Conservation (phyloP, 2,888 invertebrate genomes). For the Xanthia togata region DNA sequence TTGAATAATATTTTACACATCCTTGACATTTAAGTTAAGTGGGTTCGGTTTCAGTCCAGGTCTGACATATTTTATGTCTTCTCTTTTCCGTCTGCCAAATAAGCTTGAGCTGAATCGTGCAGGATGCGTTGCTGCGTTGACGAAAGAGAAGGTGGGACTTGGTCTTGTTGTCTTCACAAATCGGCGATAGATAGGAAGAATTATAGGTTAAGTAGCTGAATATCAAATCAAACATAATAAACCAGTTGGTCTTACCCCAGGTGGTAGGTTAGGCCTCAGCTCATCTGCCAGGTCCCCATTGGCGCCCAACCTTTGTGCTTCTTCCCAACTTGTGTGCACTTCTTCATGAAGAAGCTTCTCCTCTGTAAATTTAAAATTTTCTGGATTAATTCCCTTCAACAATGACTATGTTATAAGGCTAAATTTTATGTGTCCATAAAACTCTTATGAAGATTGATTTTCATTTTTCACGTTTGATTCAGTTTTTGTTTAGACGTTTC, state of each 20-base stretch:
- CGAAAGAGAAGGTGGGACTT: too few relatives aligned
- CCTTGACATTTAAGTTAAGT: neutral
- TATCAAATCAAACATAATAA: too few relatives aligned
- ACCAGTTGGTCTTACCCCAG: constrained; percentile 76
- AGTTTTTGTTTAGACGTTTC: too few relatives aligned
- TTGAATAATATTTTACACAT: neutral
- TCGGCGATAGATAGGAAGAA: too few relatives aligned
- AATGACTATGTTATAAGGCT: neutral
- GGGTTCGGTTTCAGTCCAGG: neutral
- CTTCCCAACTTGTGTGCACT: constrained; percentile 93
- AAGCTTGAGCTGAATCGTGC: neutral
- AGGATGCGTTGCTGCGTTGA: neutral
- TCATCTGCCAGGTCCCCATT: constrained; percentile 84
- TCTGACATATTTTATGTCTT: too few relatives aligned
- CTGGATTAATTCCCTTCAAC: neutral
- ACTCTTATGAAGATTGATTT: too few relatives aligned
- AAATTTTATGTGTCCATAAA: neutral
- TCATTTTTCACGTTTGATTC: too few relatives aligned
- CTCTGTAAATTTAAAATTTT: constrained; percentile 83
- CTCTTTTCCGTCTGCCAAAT: neutral
- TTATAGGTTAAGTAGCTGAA: too few relatives aligned
- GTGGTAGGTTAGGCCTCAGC: constrained; percentile 81
- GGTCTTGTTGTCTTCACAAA: too few relatives aligned
- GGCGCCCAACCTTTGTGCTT: constrained; percentile 89
- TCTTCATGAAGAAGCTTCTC: constrained; percentile 94